A percentile compares a stretch with the other conserved stretches of the same genome.
Evolutionary conservation across 2,113 vertebrate genomes (phyloP).

Genomic region (Amblyornis subalaris): DNA sequence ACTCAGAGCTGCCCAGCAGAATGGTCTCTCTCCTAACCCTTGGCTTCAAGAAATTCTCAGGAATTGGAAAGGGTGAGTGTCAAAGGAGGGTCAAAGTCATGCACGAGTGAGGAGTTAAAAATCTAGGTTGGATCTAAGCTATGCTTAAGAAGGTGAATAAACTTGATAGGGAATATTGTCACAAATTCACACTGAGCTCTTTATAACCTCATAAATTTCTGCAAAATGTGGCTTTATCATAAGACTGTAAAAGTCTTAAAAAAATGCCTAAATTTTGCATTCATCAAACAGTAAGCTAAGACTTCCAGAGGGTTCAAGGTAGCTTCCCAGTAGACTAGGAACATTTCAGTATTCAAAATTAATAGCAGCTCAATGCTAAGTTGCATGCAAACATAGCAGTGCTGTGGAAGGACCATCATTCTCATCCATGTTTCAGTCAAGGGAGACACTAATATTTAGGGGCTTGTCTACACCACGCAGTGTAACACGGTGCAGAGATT

Average conservation of each 20-base stretch:
- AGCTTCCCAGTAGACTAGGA: not conserved
- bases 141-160: not conserved
- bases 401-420: not conserved
- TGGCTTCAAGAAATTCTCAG: not conserved
- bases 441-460: not conserved
- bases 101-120: not conserved
- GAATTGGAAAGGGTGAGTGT: not conserved
- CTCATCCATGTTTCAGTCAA: not conserved
- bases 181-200: not conserved
- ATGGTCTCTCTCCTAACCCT: not conserved
- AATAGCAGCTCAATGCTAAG: not conserved
- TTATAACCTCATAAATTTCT: not conserved
- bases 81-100: not conserved
- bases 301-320: not conserved
- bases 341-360: not conserved
- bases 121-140: not conserved
- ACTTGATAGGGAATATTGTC: not conserved
- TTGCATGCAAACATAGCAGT: not conserved
- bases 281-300: not conserved
- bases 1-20: not conserved
- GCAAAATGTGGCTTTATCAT: not conserved
- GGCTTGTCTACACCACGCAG: not conserved
- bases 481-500: not conserved
- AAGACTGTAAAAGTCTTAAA: not conserved
- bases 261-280: not conserved